Conservation (phyloP, 2,113 vertebrate species). For the Zosterops borbonicus region DNA sequence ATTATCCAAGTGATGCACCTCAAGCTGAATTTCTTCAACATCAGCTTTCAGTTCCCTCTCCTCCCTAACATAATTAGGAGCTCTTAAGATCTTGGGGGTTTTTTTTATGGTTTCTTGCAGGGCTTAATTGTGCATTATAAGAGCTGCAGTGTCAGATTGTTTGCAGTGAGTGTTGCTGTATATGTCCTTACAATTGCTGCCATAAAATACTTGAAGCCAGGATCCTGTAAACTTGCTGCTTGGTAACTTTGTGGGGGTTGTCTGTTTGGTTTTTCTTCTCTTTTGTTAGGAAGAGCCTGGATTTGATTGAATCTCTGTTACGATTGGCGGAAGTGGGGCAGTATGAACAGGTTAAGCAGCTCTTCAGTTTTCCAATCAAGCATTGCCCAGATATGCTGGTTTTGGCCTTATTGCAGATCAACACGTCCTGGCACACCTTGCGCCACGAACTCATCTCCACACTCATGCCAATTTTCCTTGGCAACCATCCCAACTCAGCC, state of each 20-base stretch:
- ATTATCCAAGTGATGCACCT: background rate
- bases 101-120: background rate
- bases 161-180: background rate
- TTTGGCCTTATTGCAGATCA: slow-evolving; percentile 94
- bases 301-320: slow-evolving; percentile 95
- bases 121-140: background rate
- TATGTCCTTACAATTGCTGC: background rate
- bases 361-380: slow-evolving; percentile 98
- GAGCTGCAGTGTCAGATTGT: background rate
- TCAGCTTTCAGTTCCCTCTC: background rate
- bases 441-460: slow-evolving; percentile 99
- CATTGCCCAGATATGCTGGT: slow-evolving; percentile 99
- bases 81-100: background rate
- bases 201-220: background rate
- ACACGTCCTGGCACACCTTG: slow-evolving; percentile 96
- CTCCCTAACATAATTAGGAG: background rate
- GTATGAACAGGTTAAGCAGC: slow-evolving; percentile 98
- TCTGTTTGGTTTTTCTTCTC: background rate
- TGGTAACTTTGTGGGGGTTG: background rate
- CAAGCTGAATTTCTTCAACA: background rate
- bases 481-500: slow-evolving; percentile 98
- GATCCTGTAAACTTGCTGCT: background rate
- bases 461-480: slow-evolving; percentile 97
- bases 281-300: slow-evolving; percentile 92
- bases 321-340: slow-evolving; percentile 94